phyloP scores from a whole-genome alignment of 2,113 vertebrate genomes.

The Oncorhynchus clarkii region DNA sequence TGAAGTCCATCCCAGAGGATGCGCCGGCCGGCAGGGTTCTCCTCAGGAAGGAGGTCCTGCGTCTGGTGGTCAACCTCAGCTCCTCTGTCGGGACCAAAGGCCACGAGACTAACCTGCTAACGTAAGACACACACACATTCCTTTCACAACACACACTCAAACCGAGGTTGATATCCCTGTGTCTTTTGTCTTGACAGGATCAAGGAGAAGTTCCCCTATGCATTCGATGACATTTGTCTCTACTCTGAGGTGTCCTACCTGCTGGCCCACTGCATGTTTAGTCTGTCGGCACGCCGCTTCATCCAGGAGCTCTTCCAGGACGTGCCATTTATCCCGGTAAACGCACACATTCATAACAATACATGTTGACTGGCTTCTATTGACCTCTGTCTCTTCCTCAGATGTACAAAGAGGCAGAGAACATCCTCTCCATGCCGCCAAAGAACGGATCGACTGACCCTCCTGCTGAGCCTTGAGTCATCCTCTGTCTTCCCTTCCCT shows the following conservation, averaged over 20 bases:
- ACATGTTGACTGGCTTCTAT: background rate
- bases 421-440: slow-evolving; percentile 69
- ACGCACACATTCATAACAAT: background rate
- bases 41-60: slow-evolving; percentile 82
- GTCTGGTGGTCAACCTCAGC: slow-evolving; percentile 84
- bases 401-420: slow-evolving; percentile 85
- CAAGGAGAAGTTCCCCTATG: slow-evolving; percentile 86
- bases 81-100: slow-evolving; percentile 86
- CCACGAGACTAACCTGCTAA: slow-evolving; percentile 84
- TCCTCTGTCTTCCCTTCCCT: slow-evolving; percentile 71
- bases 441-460: slow-evolving; percentile 61
- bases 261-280: slow-evolving; percentile 82
- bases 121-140: slow-evolving; percentile 69
- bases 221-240: slow-evolving; percentile 86
- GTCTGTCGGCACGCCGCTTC: slow-evolving; percentile 81
- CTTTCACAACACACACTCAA: background rate
- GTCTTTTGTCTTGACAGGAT: slow-evolving; percentile 63
- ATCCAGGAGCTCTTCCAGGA: slow-evolving; percentile 89
- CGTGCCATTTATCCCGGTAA: slow-evolving; percentile 82
- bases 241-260: slow-evolving; percentile 86
- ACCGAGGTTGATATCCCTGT: background rate
- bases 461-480: slow-evolving; percentile 6
- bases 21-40: slow-evolving; percentile 82
- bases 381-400: slow-evolving; percentile 28
- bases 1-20: slow-evolving; percentile 82